A percentile compares a stretch with the other conserved stretches of the same genome.
phyloP scores from a whole-genome alignment of 2,113 vertebrate genomes.

The Oreocharis arfaki region DNA sequence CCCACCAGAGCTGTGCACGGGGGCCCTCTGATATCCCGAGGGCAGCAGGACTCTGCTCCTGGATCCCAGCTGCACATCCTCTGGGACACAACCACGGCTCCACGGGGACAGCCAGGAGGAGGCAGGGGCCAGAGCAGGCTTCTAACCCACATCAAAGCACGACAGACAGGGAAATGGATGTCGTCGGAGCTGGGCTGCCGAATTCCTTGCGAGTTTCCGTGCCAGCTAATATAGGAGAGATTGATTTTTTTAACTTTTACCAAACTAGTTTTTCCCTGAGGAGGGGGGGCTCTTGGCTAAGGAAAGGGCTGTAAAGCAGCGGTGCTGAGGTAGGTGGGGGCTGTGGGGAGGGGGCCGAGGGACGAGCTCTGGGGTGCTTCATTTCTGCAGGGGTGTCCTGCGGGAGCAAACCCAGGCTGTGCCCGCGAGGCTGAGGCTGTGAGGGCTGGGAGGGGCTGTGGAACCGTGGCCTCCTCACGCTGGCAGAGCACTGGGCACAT shows the following conservation, averaged over 20 bases:
- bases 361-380: neutral
- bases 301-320: neutral
- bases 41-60: neutral
- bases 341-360: neutral
- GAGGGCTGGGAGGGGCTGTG: neutral
- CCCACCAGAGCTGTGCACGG: neutral
- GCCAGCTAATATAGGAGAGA: neutral
- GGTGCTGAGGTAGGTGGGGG: neutral
- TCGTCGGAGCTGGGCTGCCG: neutral
- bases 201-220: neutral
- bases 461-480: rapidly evolving
- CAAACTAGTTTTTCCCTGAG: neutral
- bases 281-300: neutral
- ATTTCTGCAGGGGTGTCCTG: neutral
- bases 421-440: rapidly evolving
- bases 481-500: neutral
- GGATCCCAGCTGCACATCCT: neutral
- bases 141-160: neutral
- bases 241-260: neutral
- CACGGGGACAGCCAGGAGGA: neutral
- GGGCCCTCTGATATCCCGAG: rapidly evolving
- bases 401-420: neutral
- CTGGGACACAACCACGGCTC: neutral
- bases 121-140: neutral
- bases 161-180: neutral